Base-by-base conservation (phyloP, 2,113 vertebrate genomes). In the Leptodactylus fuscus region DNA sequence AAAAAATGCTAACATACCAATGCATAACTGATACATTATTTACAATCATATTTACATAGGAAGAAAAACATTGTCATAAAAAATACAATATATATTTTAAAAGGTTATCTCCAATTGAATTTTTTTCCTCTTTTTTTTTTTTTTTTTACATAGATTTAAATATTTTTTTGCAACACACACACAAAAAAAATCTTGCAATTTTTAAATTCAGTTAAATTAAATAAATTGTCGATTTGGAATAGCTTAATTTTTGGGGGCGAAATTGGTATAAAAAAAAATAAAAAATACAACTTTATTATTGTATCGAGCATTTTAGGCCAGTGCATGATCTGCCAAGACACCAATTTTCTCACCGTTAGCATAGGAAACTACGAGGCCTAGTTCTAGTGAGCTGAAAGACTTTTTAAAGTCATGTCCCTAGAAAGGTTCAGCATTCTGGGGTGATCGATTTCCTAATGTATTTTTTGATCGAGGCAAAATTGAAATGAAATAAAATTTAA, bases 1-100 rank as follows among this genome's bases (percentile, higher is more conserved):
- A 94, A 94, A 95, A 95, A 94, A 84, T 90, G 90, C 91, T 94
- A 93, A 94, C 93, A 93, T 93, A 90, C 89, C 90, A 93, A 94
- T 91, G 91, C 87, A 91, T 94, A 94, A 94, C 92, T 94, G 87
- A 94, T 86, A 67, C 27, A 32, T 60, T 34, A 69, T 78, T 78
- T 69, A 78, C 89, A 87, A 60, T 81, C 91, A 92, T 89, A 90
- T 92, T 93, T 87, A 94, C 74, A 84, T 86, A 92, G 91, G 90
- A 92, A 91, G 89, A 81, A 69, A 81, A 67, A 69, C 58, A 81
- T 49, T 32, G n/a, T 83, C 55, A 73, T 41, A n/a, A 83, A n/a
- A 83, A 74, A 83, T 82, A 82, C 62, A 51, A 67, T 82, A 60
- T 80, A 80, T 44, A 44, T 80, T 80, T 80, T 27, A 60, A 60